Percentiles rank a stretch among this genome's conserved stretches.
These are phyloP conservation scores for Notodonta ziczac DNA, from an alignment of 2,888 invertebrate species.

Conservation along the genomic window DNA sequence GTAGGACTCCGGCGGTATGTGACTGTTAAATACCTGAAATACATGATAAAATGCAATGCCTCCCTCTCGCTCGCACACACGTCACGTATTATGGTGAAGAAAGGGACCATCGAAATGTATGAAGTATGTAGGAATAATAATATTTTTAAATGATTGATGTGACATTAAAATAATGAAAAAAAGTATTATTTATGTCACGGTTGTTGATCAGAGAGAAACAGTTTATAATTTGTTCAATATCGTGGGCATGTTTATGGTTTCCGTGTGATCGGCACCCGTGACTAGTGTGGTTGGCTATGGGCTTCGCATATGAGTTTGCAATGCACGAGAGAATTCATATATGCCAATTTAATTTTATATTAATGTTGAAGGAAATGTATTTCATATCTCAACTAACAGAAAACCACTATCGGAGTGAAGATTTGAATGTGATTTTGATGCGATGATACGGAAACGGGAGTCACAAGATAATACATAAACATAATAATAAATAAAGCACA, in stretches of 20 bases:
- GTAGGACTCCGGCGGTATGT: slow-evolving; percentile 96
- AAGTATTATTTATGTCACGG: slow-evolving; percentile 21
- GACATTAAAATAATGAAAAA: slow-evolving; percentile 21
- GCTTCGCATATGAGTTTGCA: slow-evolving; percentile 7
- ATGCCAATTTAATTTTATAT: too few species aligned
- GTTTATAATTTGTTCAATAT: slow-evolving; percentile 1
- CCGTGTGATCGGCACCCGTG: slow-evolving; percentile 29
- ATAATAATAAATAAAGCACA: too few species aligned
- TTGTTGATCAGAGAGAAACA: slow-evolving; percentile 19
- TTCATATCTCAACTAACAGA: too few species aligned
- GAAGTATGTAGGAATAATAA: slow-evolving; percentile 23
- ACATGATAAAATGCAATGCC: slow-evolving; percentile 80
- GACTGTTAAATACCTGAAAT: slow-evolving; percentile 97
- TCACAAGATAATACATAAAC: too few species aligned
- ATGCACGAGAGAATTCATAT: not conserved
- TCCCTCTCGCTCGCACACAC: slow-evolving; percentile 55
- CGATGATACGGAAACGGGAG: too few species aligned
- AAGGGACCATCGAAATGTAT: slow-evolving; percentile 37
- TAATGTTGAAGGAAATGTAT: too few species aligned
- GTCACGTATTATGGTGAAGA: slow-evolving; percentile 31
- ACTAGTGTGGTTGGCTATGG: slow-evolving; percentile 23
- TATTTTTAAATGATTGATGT: slow-evolving; percentile 23
- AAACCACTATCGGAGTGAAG: too few species aligned
- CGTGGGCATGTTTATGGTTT: slow-evolving; percentile 14
- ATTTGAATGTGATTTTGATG: too few species aligned